Conservation (phyloP, 2,888 invertebrate genomes). For the Amblyteles armatorius region DNA sequence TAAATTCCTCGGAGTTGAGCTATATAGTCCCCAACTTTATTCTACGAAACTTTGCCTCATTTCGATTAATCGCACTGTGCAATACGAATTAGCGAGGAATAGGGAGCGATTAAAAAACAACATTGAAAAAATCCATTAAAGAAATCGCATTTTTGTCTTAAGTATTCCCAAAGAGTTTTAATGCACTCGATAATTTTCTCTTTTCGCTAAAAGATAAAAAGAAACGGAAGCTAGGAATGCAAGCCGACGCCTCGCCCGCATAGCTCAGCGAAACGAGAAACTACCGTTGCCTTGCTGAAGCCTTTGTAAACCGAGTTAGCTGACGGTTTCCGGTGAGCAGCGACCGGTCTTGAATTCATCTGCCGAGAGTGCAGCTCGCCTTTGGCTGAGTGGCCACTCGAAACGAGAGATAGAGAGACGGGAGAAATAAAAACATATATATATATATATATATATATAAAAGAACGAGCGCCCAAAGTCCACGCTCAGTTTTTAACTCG, state of each 20-base stretch:
- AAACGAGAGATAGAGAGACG: constrained; percentile 18
- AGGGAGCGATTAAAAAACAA: not conserved
- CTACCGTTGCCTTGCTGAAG: constrained; percentile 32
- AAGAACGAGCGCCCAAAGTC: constrained; percentile 1
- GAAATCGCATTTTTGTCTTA: constrained; percentile 1
- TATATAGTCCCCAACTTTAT: not conserved
- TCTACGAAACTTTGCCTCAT: not conserved
- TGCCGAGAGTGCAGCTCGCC: constrained; percentile 50
- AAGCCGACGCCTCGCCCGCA: constrained; percentile 5
- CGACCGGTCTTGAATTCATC: constrained; percentile 52
- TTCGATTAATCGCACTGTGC: not conserved
- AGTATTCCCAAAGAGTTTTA: not conserved
- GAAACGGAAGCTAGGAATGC: constrained; percentile 6
- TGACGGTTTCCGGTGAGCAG: constrained; percentile 47
- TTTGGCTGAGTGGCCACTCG: constrained; percentile 55
- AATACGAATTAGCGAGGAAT: not conserved
- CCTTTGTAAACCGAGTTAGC: constrained; percentile 52
- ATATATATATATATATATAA: constrained; percentile 2
- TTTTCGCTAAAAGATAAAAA: not conserved
- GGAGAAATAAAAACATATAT: constrained; percentile 16
- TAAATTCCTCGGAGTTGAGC: constrained; percentile 25
- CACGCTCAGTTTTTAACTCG: constrained; percentile 37
- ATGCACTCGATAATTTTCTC: constrained; percentile 1
- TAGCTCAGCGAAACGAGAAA: constrained; percentile 18
- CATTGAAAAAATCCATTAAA: not conserved